Conservation (phyloP, 2,888 invertebrate genomes). For the Lasioglossum marginatum region DNA sequence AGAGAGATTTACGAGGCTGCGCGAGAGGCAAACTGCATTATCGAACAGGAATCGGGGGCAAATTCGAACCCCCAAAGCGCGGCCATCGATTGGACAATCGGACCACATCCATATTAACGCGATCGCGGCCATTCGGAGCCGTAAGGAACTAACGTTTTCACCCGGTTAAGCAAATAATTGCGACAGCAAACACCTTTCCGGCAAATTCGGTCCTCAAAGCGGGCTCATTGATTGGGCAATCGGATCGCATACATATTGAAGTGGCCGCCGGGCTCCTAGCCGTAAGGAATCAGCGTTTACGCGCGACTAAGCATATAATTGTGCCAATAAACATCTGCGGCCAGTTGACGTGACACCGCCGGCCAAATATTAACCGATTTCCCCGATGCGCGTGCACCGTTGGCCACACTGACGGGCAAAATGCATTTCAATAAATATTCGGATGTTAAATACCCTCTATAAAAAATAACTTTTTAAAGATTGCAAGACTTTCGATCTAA, state of each 20-base stretch:
- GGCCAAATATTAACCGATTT: constrained; percentile 40
- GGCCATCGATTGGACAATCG: constrained; percentile 14
- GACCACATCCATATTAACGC: constrained; percentile 15
- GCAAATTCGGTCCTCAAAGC: background rate
- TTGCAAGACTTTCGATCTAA: background rate
- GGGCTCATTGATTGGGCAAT: constrained; percentile 6
- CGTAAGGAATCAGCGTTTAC: constrained; percentile 34
- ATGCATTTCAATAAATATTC: no score
- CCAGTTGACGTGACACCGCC: constrained; percentile 17
- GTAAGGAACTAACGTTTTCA: constrained; percentile 9
- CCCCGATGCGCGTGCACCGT: background rate
- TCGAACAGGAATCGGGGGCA: constrained; percentile 6
- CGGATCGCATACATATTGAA: constrained; percentile 12
- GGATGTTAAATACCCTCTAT: no score
- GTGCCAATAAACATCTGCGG: constrained; percentile 29
- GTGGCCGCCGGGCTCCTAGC: background rate
- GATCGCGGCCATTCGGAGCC: background rate
- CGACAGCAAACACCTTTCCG: constrained; percentile 33
- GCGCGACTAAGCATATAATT: constrained; percentile 27
- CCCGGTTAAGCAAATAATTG: constrained; percentile 24
- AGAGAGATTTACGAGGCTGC: constrained; percentile 36
- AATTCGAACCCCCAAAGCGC: constrained; percentile 8
- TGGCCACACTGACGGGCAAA: background rate
- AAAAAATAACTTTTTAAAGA: no score
- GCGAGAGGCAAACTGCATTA: constrained; percentile 32